Evolutionary conservation across 1,140 invertebrate genomes (phyloP).

Genomic region (Lasioglossum baleicum): DNA sequence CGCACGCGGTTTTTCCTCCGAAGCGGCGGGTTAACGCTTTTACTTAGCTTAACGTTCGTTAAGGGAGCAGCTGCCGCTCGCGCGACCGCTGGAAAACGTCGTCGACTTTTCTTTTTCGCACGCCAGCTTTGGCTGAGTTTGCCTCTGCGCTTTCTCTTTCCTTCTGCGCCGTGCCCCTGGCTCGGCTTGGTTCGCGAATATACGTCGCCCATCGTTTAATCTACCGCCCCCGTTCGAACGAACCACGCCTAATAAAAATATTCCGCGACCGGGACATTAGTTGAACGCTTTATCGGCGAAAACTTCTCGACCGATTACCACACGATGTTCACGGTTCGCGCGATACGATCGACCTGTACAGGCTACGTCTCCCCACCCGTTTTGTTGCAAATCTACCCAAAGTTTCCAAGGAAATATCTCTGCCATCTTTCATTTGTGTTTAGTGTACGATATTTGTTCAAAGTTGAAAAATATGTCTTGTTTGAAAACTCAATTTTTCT

Average conservation of each 20-base stretch:
- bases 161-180: not conserved
- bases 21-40: slow-evolving; percentile 65
- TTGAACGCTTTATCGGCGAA: not conserved
- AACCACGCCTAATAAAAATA: not conserved
- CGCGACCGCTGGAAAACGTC: slow-evolving; percentile 51
- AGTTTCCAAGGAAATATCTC: too few species aligned
- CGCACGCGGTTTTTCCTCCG: slow-evolving; percentile 63
- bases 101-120: slow-evolving; percentile 56
- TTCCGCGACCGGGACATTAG: not conserved
- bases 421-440: too few species aligned
- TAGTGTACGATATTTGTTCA: too few species aligned
- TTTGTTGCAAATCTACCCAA: too few species aligned
- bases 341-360: too few species aligned
- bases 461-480: too few species aligned
- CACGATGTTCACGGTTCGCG: not conserved
- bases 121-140: slow-evolving; percentile 16
- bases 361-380: too few species aligned
- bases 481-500: too few species aligned
- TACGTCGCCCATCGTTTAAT: slow-evolving; percentile 17
- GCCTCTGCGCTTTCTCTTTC: not conserved
- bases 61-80: slow-evolving; percentile 61
- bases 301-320: not conserved
- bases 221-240: slow-evolving; percentile 7
- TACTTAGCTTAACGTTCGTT: slow-evolving; percentile 73
- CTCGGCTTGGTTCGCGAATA: not conserved